Evolutionary conservation across 2,797 vertebrate species (phyloP), one percentile per base, ranked within the genome.

Genomic region (Clarias platycephalus): DNA sequence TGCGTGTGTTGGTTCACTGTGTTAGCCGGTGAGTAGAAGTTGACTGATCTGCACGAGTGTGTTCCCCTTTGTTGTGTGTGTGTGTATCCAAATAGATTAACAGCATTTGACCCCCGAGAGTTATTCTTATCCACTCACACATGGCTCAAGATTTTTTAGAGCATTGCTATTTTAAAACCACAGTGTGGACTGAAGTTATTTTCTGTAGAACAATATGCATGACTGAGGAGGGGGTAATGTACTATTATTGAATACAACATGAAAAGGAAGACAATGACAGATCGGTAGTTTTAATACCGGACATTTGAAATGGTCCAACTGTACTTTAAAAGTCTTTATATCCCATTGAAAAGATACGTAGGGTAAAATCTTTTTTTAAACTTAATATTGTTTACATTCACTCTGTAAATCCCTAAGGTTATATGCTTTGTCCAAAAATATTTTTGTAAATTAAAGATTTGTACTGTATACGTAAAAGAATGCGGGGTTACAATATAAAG

Each of bases 11-110:
- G 74, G 24, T 81, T 40, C 31, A n/a, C 64, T 67, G 31, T 80
- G 90, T 82, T 91, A 98, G 96, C 95, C 94, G 94, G 96, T 97
- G 94, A 97, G 96, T 96, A 95, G 85, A 85, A 81, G 84, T 57
- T 82, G 89, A 88, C 80, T 89, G 87, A 91, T 87, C 80, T 87
- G 91, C 91, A 89, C 86, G 87, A 83, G 89, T 90, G 91, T 93
- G 90, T 60, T 53, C 78, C 78, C 80, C 90, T 34, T 89, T 87
- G 86, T 84, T 84, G 86, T 88, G 87, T 79, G 87, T 88, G 84
- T 86, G 79, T 55, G 71, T 34, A 3, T 80, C 76, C 49, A 74
- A 66, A 80, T 66, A 83, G 58, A 74, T 84, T 66, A 81, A 81
- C 62, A 82, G 60, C 72, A 60, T 72, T 71, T 84, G 72, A 83